Conservation (phyloP, 2,888 invertebrate species). For the Cecidostiba fungosa region DNA sequence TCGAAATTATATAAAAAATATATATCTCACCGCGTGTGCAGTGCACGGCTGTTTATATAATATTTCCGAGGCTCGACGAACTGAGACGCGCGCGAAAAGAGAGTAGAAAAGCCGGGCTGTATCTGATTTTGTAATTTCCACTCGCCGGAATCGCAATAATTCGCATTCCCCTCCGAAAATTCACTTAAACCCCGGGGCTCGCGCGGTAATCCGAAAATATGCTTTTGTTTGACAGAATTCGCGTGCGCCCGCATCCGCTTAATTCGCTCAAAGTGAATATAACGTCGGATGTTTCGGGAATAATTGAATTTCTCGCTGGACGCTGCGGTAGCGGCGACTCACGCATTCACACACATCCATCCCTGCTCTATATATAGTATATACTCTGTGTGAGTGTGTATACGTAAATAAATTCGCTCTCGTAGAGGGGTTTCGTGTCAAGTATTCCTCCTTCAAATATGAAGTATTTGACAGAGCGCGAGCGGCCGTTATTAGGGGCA, state of each 20-base stretch:
- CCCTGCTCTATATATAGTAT: neutral
- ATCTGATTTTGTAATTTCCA: conserved; percentile 39
- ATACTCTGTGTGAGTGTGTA: neutral
- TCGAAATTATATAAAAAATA: neutral
- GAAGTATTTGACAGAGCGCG: neutral
- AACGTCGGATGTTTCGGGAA: conserved; percentile 35
- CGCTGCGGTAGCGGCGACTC: neutral
- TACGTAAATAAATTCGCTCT: conserved; percentile 5
- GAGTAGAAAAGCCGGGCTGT: neutral
- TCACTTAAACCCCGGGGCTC: conserved; percentile 26
- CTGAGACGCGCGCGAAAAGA: neutral
- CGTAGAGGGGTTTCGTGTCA: conserved; percentile 26
- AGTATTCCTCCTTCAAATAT: neutral
- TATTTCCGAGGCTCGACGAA: neutral
- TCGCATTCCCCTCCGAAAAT: conserved; percentile 17
- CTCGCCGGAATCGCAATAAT: neutral
- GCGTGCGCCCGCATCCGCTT: conserved; percentile 20
- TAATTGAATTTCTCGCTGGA: conserved; percentile 46
- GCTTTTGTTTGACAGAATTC: conserved; percentile 42
- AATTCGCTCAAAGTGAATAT: conserved; percentile 55
- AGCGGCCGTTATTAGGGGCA: neutral
- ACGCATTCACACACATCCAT: neutral
- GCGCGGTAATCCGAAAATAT: conserved; percentile 45
- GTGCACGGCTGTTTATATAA: no score
- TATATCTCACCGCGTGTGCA: neutral